These are phyloP conservation scores for Alectoris magna DNA, from an alignment of 2,797 vertebrate genomes.

Conservation along the genomic window DNA sequence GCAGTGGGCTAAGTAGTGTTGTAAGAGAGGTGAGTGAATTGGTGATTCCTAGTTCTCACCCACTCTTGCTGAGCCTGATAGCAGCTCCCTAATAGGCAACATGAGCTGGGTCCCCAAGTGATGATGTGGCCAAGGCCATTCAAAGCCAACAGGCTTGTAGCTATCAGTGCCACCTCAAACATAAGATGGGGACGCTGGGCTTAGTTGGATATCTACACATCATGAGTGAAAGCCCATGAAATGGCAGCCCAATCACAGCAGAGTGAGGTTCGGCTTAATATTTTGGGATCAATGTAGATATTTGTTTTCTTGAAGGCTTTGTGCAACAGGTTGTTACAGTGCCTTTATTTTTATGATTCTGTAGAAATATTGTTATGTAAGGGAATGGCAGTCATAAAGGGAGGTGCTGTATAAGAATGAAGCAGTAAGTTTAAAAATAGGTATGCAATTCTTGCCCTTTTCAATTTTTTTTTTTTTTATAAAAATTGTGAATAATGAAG, in stretches of 20 bases:
- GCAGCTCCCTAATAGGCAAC: neutral
- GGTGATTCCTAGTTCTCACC: neutral
- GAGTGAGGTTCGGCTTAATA: neutral
- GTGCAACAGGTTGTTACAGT: neutral
- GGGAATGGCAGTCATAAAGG: neutral
- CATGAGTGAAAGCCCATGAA: neutral
- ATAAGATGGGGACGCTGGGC: neutral
- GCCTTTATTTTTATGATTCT: neutral
- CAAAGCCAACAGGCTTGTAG: neutral
- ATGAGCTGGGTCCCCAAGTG: neutral
- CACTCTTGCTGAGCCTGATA: neutral
- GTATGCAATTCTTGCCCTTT: neutral
- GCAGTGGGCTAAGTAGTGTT: neutral
- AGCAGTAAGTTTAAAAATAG: neutral
- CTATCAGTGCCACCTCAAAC: neutral
- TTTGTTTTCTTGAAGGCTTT: neutral
- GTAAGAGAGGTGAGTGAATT: neutral
- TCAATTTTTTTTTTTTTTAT: neutral
- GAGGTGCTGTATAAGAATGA: neutral
- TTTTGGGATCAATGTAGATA: neutral
- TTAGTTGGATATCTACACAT: neutral
- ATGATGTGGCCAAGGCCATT: neutral
- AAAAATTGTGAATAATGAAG: neutral
- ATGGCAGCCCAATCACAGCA: neutral
- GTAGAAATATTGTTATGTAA: neutral